phyloP scores from a whole-genome alignment of 1,140 invertebrate species.

The Sycobia sp. region DNA sequence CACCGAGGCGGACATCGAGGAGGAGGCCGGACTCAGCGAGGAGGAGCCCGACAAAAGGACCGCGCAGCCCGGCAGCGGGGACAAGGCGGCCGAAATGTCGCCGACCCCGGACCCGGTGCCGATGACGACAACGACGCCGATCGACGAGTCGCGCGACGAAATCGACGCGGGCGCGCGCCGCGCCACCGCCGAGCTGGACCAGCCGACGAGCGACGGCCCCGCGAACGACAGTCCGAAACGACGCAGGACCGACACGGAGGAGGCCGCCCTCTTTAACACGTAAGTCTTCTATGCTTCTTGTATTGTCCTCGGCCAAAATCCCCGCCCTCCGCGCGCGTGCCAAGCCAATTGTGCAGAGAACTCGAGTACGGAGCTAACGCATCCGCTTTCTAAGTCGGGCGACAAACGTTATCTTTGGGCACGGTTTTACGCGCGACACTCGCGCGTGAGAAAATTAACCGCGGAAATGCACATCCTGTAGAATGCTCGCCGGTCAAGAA shows the following conservation, averaged over 20 bases:
- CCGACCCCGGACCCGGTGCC: slow-evolving; percentile 52
- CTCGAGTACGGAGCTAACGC: too few relatives aligned
- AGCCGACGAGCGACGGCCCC: slow-evolving; percentile 12
- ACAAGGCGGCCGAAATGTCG: slow-evolving; percentile 46
- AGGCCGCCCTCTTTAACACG: slow-evolving; percentile 54
- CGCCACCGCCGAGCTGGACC: slow-evolving; percentile 12
- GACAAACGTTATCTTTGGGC: too few relatives aligned
- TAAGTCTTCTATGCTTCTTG: slow-evolving; percentile 37
- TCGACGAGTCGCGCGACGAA: slow-evolving; percentile 48
- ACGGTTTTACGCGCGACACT: too few relatives aligned
- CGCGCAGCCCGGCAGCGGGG: slow-evolving; percentile 11
- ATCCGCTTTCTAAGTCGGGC: too few relatives aligned
- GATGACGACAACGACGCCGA: slow-evolving; percentile 45
- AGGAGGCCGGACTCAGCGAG: slow-evolving; percentile 40
- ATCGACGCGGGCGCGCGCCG: slow-evolving; percentile 39
- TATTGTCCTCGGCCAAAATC: too few relatives aligned
- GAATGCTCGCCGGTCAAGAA: too few relatives aligned
- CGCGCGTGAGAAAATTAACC: too few relatives aligned
- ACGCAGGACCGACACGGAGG: slow-evolving; percentile 43
- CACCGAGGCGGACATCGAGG: slow-evolving; percentile 51
- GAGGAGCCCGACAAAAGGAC: slow-evolving; percentile 34
- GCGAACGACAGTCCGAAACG: slow-evolving; percentile 38
- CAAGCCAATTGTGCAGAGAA: too few relatives aligned
- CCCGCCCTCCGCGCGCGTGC: too few relatives aligned
- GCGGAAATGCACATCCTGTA: too few relatives aligned